A percentile compares a stretch with the other conserved stretches of the same genome.
phyloP scores from a whole-genome alignment of 2,113 vertebrate genomes.

The Pedionomus torquatus region DNA sequence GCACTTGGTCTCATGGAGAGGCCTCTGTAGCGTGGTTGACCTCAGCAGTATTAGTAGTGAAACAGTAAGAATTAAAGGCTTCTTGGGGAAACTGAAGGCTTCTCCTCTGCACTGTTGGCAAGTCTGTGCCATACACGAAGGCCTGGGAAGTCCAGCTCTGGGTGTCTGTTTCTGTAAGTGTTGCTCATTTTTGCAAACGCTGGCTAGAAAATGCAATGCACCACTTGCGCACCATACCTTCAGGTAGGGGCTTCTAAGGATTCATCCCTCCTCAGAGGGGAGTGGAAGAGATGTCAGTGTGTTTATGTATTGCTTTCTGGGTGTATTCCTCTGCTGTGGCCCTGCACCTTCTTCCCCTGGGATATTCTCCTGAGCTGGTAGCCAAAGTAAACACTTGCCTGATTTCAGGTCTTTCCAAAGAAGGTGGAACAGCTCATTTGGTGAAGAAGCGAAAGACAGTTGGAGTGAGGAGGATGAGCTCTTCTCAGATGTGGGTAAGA shows the following conservation, averaged over 20 bases:
- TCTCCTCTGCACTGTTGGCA: background rate
- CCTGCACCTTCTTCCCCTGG: background rate
- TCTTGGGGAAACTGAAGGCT: background rate
- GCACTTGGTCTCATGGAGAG: accelerated
- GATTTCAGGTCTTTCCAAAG: conserved; percentile 48
- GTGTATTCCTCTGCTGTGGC: background rate
- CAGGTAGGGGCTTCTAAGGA: background rate
- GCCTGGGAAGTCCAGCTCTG: background rate
- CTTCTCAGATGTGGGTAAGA: conserved; percentile 68
- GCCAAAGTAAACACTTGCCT: background rate
- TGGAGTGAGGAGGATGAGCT: conserved; percentile 80
- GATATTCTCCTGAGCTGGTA: background rate
- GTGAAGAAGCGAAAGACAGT: conserved; percentile 67
- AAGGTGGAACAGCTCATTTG: conserved; percentile 20
- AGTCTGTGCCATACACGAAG: background rate
- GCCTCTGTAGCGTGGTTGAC: background rate
- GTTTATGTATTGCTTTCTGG: background rate
- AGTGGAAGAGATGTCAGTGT: accelerated
- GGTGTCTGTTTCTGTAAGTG: background rate
- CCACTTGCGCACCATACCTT: accelerated
- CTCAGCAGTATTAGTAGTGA: background rate
- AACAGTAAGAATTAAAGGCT: background rate
- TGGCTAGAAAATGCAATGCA: background rate
- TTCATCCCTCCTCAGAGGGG: background rate
- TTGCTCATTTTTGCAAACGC: background rate